Base-by-base conservation (phyloP, 2,113 vertebrate genomes). In the Leiothrix lutea region DNA sequence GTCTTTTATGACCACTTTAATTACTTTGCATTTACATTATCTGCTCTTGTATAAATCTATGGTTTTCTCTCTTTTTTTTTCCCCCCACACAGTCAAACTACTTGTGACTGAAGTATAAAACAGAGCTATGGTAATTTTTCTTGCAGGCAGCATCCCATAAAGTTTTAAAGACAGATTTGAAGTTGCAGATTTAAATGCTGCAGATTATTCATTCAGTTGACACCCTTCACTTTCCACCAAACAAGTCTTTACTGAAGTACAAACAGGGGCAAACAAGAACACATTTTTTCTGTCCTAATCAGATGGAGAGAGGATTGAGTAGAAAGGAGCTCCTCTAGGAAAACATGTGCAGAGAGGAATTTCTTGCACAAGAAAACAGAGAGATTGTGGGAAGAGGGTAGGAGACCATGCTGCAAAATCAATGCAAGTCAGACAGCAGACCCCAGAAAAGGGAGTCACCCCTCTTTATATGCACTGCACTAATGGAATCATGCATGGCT, bases 161-260 rank as follows among this genome's bases (percentile, higher is more conserved):
- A 91, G 36, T 72, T 92, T 84, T 84, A 81, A 95, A 84, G 65
- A 75, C 57, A 84, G 82, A 83, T 83, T 90, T 88, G 73, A 88
- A 86, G 66, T 40, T 62, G 42, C 54, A 95, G 80, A 95, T 84
- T 86, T 92, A 83, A 86, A 84, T 1, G 5, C 38, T 81, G n/a
- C 23, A 81, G 38, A 84, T 78, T 89, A 75, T 48, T 57, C 40
- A 31, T 48, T 35, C 40, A 60, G 33, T 33, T 88, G 80, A 88
- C 82, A 86, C 64, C 26, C 80, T 90, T 92, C 88, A 67, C 86
- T 93, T 96, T 91, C 91, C 84, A 90, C 69, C 75, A 88, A 93
- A 62, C 35, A 90, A 80, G 67, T 44, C 56, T 58, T 88, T 83
- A 73, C 22, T 88, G 26, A 73, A 95, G 69, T 56, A 92, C 60